Base-by-base conservation (phyloP, 2,797 vertebrate genomes). In the Melopsittacus undulatus region DNA sequence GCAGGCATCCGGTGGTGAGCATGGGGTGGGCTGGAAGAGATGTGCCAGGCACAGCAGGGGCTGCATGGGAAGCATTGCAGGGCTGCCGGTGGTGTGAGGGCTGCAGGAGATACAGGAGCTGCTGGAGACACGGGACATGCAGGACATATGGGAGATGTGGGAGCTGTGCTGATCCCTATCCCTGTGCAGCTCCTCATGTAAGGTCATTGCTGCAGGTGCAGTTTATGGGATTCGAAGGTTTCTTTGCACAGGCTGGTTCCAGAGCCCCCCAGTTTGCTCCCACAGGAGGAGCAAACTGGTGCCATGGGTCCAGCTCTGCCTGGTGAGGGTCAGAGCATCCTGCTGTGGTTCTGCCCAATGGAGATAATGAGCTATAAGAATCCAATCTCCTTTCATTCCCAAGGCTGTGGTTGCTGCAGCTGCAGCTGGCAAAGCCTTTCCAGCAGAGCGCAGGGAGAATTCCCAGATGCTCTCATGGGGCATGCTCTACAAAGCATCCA, bases 281-380 rank as follows among this genome's bases (percentile, higher is more conserved):
- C 1, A 1, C 24, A 40, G 74, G 38, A 62, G 46, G 62, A 68
- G 11, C 18, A 12, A 38, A 11, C 32, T 1, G 4, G 21, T 46
- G 51, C 30, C 2, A 0, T 18, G 64, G 64, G 21, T 49, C 54
- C 29, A 4, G 19, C 66, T 16, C 51, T 4, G 2, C 21, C 9
- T 1, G 0, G 64, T 1, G 13, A 36, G 22, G 38, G 30, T 23
- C 45, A 22, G 72, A 67, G 66, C 62, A 26, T 32, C 52, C 46
- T 3, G 0, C 32, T 46, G 42, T 0, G 0, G 45, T 3, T 43
- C 52, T 1, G 1, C 74, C 62, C 1, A 0, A 7, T 1, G 49
- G 82, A 51, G 43, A 52, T 30, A 67, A 48, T 0, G 59, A 73
- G 56, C 67, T 63, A 0, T n/a, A 48, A 64, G 45, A 54, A 40